Conservation (phyloP, 2,888 invertebrate species). For the Palloptera scutellata region DNA sequence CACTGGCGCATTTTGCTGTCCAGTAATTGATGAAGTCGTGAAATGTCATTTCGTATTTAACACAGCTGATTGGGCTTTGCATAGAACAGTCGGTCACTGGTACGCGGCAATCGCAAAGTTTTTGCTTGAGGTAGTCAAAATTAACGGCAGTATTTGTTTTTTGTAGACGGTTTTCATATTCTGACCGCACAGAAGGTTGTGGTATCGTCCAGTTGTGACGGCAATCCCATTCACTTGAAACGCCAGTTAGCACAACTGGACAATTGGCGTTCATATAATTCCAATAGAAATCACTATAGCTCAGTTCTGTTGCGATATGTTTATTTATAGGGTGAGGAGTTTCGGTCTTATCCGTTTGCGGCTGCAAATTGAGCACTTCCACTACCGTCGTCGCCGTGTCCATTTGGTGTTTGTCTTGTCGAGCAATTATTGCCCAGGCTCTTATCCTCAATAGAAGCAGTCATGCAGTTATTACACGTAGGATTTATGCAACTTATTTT, state of each 20-base stretch:
- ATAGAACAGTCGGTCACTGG: constrained; percentile 84
- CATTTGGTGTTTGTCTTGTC: constrained; percentile 10
- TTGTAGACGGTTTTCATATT: not conserved
- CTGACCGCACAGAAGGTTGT: constrained; percentile 17
- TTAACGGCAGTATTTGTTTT: constrained; percentile 41
- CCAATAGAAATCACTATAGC: constrained; percentile 71
- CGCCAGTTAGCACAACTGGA: constrained; percentile 75
- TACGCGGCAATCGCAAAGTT: constrained; percentile 73
- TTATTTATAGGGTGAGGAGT: constrained; percentile 33
- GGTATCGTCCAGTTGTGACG: constrained; percentile 68
- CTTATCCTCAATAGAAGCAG: no score
- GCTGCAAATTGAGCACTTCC: constrained; percentile 7
- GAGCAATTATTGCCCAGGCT: no score
- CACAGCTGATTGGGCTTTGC: constrained; percentile 78
- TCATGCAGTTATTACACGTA: no score
- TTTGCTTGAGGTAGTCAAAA: constrained; percentile 69
- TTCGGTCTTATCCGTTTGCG: not conserved
- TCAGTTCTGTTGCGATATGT: constrained; percentile 43
- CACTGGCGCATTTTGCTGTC: constrained; percentile 53
- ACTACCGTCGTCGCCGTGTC: constrained; percentile 3
- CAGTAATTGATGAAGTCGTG: constrained; percentile 78
- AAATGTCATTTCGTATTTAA: constrained; percentile 74
- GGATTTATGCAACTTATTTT: no score
- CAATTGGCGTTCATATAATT: constrained; percentile 67
- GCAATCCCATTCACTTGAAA: constrained; percentile 73